Percentiles rank a stretch among this genome's conserved stretches.
These are phyloP conservation scores for Cartodere bifasciata DNA, from an alignment of 2,888 invertebrate species.

Conservation along the genomic window DNA sequence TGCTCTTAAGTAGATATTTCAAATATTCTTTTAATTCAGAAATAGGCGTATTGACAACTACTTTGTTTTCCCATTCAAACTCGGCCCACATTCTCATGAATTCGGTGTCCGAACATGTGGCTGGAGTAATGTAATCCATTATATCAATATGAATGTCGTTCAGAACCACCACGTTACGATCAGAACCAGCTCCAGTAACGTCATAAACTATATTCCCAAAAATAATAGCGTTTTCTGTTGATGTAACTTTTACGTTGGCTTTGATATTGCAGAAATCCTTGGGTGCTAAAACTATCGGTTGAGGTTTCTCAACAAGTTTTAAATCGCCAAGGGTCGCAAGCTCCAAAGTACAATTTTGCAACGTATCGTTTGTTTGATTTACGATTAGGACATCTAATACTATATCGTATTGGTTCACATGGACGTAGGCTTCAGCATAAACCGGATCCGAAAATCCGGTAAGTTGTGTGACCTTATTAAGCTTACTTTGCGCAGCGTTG, in stretches of 20 bases:
- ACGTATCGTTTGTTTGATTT: conserved; percentile 95
- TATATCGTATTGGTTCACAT: conserved; percentile 97
- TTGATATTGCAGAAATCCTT: conserved; percentile 97
- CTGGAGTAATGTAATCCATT: conserved; percentile 98
- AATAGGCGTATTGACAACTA: conserved; percentile 86
- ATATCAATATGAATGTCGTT: conserved; percentile 99
- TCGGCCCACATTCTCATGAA: conserved; percentile 99
- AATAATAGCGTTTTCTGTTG: conserved; percentile 98
- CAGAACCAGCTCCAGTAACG: conserved; percentile 81
- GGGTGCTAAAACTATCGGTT: conserved; percentile 89
- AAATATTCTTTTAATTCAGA: conserved; percentile 89
- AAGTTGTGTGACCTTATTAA: conserved; percentile 77
- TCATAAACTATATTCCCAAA: conserved; percentile 99
- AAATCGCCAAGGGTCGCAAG: conserved; percentile 95
- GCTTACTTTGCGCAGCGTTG: conserved; percentile 43
- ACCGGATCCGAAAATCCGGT: conserved; percentile 99
- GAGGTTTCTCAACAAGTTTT: conserved; percentile 95
- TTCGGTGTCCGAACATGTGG: conserved; percentile 85
- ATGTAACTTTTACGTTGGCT: conserved; percentile 97
- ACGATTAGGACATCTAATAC: conserved; percentile 96
- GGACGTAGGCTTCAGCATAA: conserved; percentile 98
- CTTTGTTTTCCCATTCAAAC: conserved; percentile 99
- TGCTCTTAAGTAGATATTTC: conserved; percentile 80
- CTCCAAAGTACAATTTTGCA: conserved; percentile 96
- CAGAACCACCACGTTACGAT: conserved; percentile 93